phyloP scores from a whole-genome alignment of 2,113 vertebrate genomes.

The Toxostoma redivivum region DNA sequence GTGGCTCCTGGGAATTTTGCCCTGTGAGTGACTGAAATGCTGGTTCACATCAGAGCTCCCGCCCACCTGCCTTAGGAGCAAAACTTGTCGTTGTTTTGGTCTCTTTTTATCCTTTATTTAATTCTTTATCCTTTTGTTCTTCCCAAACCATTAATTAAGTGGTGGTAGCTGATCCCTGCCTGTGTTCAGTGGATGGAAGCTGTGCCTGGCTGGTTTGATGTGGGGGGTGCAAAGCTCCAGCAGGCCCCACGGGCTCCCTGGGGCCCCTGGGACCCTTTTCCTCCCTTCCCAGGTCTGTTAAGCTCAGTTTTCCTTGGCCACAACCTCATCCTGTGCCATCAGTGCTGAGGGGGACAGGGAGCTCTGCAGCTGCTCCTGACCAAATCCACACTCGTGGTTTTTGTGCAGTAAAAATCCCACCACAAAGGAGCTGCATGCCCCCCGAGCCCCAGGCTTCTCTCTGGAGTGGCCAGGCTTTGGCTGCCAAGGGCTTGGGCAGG shows the following conservation, averaged over 20 bases:
- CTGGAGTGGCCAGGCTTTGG: not conserved
- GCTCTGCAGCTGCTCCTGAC: not conserved
- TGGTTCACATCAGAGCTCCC: not conserved
- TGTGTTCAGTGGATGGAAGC: not conserved
- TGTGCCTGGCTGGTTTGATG: not conserved
- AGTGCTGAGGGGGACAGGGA: not conserved
- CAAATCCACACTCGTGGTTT: rapidly evolving
- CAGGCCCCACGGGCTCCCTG: rapidly evolving
- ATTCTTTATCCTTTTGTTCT: not conserved
- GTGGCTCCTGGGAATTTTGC: not conserved
- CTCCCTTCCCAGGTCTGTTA: not conserved
- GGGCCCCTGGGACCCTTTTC: not conserved
- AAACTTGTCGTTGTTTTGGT: not conserved
- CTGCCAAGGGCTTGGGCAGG: not conserved
- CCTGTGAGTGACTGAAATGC: not conserved
- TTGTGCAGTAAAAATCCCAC: not conserved
- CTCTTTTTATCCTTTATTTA: not conserved
- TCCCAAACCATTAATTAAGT: rapidly evolving
- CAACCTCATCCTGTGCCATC: rapidly evolving
- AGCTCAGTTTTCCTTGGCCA: not conserved
- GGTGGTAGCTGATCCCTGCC: not conserved
- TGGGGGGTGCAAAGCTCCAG: not conserved
- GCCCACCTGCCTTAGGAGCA: too few species aligned
- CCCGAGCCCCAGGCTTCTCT: rapidly evolving
- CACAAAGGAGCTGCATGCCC: not conserved